Percentiles rank a stretch among this genome's conserved stretches.
These are phyloP conservation scores for Pampus argenteus DNA, from an alignment of 2,797 vertebrate species.

Conservation along the genomic window DNA sequence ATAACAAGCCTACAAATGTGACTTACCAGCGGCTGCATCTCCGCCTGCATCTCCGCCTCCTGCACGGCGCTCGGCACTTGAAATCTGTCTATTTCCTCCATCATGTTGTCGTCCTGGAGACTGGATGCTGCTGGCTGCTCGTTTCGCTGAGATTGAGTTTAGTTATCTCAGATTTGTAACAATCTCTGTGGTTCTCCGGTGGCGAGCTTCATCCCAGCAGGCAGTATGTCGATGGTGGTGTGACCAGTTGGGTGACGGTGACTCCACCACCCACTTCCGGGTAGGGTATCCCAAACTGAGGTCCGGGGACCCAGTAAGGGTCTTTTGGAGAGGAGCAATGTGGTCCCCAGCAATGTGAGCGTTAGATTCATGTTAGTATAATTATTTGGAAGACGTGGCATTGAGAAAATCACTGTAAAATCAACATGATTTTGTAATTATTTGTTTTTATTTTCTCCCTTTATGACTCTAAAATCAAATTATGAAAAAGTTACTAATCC, in stretches of 20 bases:
- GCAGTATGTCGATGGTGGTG: constrained; percentile 75
- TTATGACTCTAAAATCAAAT: neutral
- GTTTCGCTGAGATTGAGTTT: constrained; percentile 2
- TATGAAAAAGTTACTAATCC: neutral
- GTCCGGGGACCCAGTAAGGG: constrained; percentile 41
- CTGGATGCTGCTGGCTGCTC: neutral
- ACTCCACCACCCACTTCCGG: constrained; percentile 91
- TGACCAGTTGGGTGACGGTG: constrained; percentile 82
- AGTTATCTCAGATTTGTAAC: constrained; percentile 56
- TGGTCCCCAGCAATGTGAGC: neutral
- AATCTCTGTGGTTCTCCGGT: constrained; percentile 56
- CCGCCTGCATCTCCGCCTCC: constrained; percentile 94
- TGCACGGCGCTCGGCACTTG: constrained; percentile 93
- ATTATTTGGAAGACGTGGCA: neutral
- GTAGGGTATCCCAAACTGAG: constrained; percentile 72
- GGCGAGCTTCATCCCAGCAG: constrained; percentile 87
- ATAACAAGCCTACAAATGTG: neutral
- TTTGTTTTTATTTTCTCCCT: neutral
- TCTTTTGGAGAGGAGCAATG: neutral
- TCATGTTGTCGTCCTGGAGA: constrained; percentile 87
- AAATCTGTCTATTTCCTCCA: constrained; percentile 98
- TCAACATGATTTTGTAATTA: neutral
- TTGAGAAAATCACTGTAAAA: neutral
- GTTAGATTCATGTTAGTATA: neutral
- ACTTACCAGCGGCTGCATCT: constrained; percentile 97